These are phyloP conservation scores for Drosophila barbarae DNA, from an alignment of 2,888 invertebrate genomes.

Conservation along the genomic window DNA sequence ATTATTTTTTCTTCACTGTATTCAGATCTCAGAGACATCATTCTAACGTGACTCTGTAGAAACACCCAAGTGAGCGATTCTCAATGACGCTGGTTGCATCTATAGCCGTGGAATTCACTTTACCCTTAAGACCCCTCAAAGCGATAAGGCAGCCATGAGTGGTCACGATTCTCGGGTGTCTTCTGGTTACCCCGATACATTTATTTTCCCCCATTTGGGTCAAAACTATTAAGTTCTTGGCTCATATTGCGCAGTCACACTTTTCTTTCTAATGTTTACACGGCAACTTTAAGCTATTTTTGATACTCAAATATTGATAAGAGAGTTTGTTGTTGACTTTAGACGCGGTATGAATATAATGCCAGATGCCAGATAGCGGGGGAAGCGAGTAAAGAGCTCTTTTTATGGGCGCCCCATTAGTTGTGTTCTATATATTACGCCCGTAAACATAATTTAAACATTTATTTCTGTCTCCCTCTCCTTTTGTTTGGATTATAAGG, in stretches of 20 bases:
- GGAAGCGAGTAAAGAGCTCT: slow-evolving; percentile 19
- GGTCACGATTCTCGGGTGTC: slow-evolving; percentile 35
- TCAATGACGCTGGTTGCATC: not conserved
- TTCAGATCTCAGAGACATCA: not conserved
- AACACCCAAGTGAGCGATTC: not conserved
- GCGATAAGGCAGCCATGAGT: slow-evolving; percentile 19
- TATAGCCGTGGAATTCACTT: not conserved
- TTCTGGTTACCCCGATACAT: slow-evolving; percentile 17
- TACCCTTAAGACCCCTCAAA: slow-evolving; percentile 9
- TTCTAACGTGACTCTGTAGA: slow-evolving; percentile 2
- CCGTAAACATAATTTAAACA: slow-evolving; percentile 27
- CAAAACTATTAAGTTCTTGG: slow-evolving; percentile 33
- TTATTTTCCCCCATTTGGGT: slow-evolving; percentile 16
- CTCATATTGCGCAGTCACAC: slow-evolving; percentile 31
- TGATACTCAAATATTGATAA: slow-evolving; percentile 48
- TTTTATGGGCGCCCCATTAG: slow-evolving; percentile 31
- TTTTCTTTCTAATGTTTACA: slow-evolving; percentile 17
- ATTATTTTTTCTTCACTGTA: not conserved
- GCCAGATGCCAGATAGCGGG: slow-evolving; percentile 22
- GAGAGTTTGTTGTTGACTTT: slow-evolving; percentile 24
- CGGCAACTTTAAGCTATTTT: slow-evolving; percentile 18
- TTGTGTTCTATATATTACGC: slow-evolving; percentile 26
- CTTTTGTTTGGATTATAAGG: slow-evolving; percentile 24
- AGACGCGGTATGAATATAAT: not conserved
- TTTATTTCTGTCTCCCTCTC: not conserved